Percentiles rank a stretch among this genome's conserved stretches.
Conservation (phyloP, 2,888 invertebrate genomes). For the Elysia crispata region DNA sequence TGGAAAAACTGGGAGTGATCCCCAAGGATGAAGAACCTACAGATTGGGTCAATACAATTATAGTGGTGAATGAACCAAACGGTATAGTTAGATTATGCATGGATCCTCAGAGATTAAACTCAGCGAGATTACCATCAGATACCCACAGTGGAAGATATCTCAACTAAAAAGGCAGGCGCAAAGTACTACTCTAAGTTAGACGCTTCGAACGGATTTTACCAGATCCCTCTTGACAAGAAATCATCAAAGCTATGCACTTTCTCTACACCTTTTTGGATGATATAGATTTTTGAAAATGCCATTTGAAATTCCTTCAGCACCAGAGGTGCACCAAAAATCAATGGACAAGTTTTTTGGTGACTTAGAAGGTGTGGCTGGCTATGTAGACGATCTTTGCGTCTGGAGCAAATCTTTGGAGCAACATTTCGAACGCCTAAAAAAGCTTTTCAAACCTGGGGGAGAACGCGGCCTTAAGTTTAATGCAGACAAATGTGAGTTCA, state of each 20-base stretch:
- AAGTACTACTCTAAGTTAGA: background rate
- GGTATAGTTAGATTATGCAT: background rate
- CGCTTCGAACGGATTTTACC: too few species aligned
- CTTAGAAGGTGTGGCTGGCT: background rate
- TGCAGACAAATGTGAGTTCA: too few species aligned
- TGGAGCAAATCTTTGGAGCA: background rate
- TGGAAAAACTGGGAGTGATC: background rate
- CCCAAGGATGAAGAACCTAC: background rate
- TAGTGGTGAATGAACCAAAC: background rate
- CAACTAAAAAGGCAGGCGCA: background rate
- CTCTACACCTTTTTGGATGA: too few species aligned
- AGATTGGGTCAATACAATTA: background rate
- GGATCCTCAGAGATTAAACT: background rate
- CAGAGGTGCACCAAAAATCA: background rate
- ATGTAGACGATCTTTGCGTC: too few species aligned
- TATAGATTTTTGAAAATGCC: too few species aligned
- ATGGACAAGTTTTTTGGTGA: conserved; percentile 1
- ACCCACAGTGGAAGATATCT: background rate
- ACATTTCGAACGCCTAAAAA: background rate
- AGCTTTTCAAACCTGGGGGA: background rate
- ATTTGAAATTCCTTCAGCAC: background rate
- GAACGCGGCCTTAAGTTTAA: background rate
- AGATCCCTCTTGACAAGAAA: background rate
- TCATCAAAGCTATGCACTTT: background rate
- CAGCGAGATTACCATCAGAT: background rate